Evolutionary conservation across 2,888 invertebrate species (phyloP).

Genomic region (Erebia ligea): DNA sequence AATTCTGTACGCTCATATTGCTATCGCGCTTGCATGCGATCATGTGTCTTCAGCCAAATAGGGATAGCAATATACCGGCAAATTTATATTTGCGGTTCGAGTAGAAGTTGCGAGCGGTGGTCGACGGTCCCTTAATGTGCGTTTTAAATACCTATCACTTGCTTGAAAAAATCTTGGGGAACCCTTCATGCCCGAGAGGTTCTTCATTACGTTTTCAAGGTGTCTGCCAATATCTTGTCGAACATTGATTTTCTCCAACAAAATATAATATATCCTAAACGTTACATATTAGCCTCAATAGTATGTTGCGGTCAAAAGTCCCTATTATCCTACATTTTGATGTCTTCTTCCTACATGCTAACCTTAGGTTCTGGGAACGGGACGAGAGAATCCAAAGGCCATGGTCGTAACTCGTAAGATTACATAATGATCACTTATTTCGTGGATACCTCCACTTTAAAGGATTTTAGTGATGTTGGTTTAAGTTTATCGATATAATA

Average conservation of each 20-base stretch:
- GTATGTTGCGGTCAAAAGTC: constrained; percentile 24
- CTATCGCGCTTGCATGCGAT: too few species aligned
- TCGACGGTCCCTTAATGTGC: too few species aligned
- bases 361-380: constrained; percentile 54
- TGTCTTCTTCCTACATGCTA: constrained; percentile 42
- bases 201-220: too few species aligned
- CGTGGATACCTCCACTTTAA: constrained; percentile 58
- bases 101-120: too few species aligned
- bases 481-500: constrained; percentile 18
- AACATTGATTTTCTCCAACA: neutral
- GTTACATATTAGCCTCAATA: constrained; percentile 3
- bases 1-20: too few species aligned
- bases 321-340: constrained; percentile 38
- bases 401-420: constrained; percentile 62
- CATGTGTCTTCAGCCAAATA: too few species aligned
- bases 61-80: too few species aligned
- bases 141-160: too few species aligned
- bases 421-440: constrained; percentile 76
- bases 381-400: constrained; percentile 42
- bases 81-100: too few species aligned
- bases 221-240: neutral
- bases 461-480: constrained; percentile 47
- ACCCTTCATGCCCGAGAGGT: too few species aligned
- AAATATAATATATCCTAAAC: constrained; percentile 9
- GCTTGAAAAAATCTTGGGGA: too few species aligned